A percentile compares a stretch with the other conserved stretches of the same genome.
Evolutionary conservation across 2,888 invertebrate genomes (phyloP).

Genomic region (Eupeodes luniger): DNA sequence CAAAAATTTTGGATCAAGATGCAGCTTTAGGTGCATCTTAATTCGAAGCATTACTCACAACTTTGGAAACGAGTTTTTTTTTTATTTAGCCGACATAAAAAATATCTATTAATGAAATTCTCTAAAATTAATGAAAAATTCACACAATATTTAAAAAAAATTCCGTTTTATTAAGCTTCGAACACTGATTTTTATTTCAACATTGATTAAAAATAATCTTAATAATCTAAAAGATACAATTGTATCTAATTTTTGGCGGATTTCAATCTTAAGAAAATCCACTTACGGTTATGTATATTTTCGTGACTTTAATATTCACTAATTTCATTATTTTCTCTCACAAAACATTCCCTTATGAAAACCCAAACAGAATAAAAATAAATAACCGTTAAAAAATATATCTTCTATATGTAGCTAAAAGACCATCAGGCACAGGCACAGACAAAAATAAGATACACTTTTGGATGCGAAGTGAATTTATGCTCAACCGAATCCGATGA

Average conservation of each 20-base stretch:
- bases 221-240: conserved; percentile 52
- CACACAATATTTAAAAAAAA: conserved; percentile 21
- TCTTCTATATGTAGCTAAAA: neutral
- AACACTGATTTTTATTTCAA: conserved; percentile 23
- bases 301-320: neutral
- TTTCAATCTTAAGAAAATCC: conserved; percentile 44
- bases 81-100: conserved; percentile 14
- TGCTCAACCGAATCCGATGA: conserved; percentile 68
- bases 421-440: neutral
- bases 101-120: conserved; percentile 27
- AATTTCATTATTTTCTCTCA: conserved; percentile 20
- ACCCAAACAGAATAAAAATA: neutral
- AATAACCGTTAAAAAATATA: conserved; percentile 18
- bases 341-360: neutral
- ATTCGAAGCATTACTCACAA: conserved; percentile 57
- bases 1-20: conserved; percentile 13
- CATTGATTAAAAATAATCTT: conserved; percentile 28
- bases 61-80: conserved; percentile 61
- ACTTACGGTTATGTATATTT: conserved; percentile 48
- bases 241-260: conserved; percentile 17
- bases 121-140: conserved; percentile 22
- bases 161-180: neutral
- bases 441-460: conserved; percentile 3
- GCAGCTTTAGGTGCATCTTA: conserved; percentile 42
- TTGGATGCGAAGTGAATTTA: conserved; percentile 39